phyloP scores from a whole-genome alignment of 92 coral and sea anemone genomes.

The Isaurus tuberculatus region DNA sequence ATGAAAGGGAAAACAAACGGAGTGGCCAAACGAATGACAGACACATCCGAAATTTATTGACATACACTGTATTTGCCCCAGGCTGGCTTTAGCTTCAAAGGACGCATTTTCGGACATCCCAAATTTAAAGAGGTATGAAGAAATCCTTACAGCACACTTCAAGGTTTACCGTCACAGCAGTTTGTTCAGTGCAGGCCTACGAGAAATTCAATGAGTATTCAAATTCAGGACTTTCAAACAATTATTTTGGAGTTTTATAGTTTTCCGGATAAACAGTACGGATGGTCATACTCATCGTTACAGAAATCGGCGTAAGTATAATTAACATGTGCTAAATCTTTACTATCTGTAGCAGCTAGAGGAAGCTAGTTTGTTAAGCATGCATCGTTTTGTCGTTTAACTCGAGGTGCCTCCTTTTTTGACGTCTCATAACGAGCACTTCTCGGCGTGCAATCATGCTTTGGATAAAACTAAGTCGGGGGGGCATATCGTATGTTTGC shows the following conservation, averaged over 20 bases:
- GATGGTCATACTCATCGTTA: not conserved
- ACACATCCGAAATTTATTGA: not conserved
- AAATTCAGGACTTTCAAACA: no score
- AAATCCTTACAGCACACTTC: not conserved
- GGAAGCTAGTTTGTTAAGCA: not conserved
- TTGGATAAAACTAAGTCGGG: conserved; percentile 22
- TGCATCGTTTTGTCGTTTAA: not conserved
- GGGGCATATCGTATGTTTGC: not conserved
- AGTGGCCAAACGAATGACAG: not conserved
- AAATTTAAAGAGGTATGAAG: not conserved
- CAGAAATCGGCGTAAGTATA: not conserved
- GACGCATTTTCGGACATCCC: not conserved
- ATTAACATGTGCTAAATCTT: not conserved
- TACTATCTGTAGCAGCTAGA: not conserved
- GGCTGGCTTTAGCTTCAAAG: not conserved
- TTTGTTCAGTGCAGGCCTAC: not conserved
- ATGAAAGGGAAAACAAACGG: not conserved
- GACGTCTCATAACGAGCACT: conserved; percentile 35
- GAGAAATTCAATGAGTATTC: conserved; percentile 17
- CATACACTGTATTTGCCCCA: not conserved
- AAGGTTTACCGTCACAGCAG: conserved; percentile 15
- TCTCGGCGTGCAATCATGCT: conserved; percentile 39
- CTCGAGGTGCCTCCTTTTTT: conserved; percentile 9
- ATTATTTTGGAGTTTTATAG: no score
- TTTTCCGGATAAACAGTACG: not conserved